Percentiles rank a stretch among this genome's conserved stretches.
These are phyloP conservation scores for Orchesellides sinensis DNA, from an alignment of 2,888 invertebrate species.

Conservation along the genomic window DNA sequence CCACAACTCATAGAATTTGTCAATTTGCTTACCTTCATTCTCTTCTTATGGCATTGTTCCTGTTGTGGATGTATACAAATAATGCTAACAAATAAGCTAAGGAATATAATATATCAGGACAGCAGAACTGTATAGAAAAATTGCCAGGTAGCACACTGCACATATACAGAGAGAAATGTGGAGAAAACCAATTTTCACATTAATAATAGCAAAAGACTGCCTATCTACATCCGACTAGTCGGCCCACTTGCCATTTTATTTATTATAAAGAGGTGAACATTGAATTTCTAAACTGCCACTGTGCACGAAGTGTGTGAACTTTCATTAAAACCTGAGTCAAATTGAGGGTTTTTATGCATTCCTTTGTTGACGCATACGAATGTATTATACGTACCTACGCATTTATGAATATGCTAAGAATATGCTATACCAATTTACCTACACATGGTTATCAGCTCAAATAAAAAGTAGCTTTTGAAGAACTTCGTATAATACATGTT, in stretches of 20 bases:
- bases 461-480: constrained; percentile 18
- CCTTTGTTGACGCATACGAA: not conserved
- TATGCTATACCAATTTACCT: not conserved
- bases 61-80: not conserved
- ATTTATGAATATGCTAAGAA: no score
- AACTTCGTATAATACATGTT: constrained; percentile 31
- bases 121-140: no score
- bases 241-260: constrained; percentile 56
- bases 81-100: not conserved
- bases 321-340: constrained; percentile 59
- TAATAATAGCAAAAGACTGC: constrained; percentile 37
- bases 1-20: not conserved
- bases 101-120: no score
- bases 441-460: not conserved
- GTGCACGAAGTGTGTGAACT: constrained; percentile 62
- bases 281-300: constrained; percentile 60
- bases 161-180: not conserved
- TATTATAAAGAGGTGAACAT: constrained; percentile 55
- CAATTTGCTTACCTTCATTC: not conserved
- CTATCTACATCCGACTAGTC: constrained; percentile 61
- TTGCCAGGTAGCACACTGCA: not conserved
- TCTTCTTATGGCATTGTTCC: not conserved
- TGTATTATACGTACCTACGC: not conserved
- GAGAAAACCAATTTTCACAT: constrained; percentile 36
- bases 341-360: constrained; percentile 35